Percentiles rank a stretch among this genome's conserved stretches.
These are phyloP conservation scores for Acridotheres tristis DNA, from an alignment of 2,797 vertebrate species.

Conservation along the genomic window DNA sequence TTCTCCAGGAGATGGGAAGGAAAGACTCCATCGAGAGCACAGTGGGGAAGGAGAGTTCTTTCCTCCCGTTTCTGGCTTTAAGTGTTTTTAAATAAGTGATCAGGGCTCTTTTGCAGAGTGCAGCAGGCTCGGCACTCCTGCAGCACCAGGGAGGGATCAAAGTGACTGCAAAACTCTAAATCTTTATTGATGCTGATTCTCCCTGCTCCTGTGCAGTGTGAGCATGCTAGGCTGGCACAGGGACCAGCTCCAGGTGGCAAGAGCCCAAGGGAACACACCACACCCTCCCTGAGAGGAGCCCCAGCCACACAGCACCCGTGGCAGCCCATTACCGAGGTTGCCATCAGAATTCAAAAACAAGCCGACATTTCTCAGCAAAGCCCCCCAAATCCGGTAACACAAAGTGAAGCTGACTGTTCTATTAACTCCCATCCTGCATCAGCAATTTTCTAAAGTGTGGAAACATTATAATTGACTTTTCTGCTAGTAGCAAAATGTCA, in stretches of 20 bases:
- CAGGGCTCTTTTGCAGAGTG: background rate
- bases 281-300: rapidly evolving
- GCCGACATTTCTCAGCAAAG: background rate
- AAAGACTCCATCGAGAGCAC: background rate
- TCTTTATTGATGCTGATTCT: background rate
- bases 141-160: background rate
- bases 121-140: rapidly evolving
- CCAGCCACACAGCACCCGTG: background rate
- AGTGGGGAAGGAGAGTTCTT: background rate
- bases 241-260: background rate
- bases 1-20: background rate
- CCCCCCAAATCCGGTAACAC: conserved; percentile 19
- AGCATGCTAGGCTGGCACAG: rapidly evolving
- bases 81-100: background rate
- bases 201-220: background rate
- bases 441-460: conserved; percentile 58
- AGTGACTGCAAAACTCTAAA: background rate
- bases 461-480: conserved; percentile 58
- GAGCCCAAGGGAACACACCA: rapidly evolving
- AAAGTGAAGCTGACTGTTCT: conserved; percentile 68
- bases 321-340: background rate
- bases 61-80: background rate
- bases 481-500: conserved; percentile 56
- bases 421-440: conserved; percentile 67
- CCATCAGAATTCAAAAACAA: background rate